Percentiles rank a stretch among this genome's conserved stretches.
Evolutionary conservation across 2,113 vertebrate genomes (phyloP).

Genomic region (Ceyx cyanopectus): DNA sequence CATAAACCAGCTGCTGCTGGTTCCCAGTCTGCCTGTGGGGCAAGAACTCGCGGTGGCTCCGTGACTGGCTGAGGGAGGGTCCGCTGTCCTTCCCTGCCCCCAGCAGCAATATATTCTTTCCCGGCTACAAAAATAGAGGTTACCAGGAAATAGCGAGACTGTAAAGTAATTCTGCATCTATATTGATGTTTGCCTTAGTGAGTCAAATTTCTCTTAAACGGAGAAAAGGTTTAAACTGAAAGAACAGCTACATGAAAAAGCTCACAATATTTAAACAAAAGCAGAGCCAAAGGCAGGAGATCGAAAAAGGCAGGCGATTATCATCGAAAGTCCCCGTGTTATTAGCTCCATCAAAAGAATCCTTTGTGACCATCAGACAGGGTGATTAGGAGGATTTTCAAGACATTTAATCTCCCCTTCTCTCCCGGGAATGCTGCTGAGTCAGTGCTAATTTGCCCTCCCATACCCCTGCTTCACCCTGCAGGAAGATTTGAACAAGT

Average conservation of each 20-base stretch:
- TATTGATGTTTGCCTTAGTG: background rate
- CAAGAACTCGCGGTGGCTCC: background rate
- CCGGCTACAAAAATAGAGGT: background rate
- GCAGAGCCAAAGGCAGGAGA: background rate
- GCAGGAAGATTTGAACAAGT: background rate
- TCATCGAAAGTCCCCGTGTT: background rate
- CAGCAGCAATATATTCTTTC: background rate
- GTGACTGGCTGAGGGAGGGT: background rate
- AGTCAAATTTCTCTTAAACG: background rate
- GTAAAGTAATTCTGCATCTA: background rate
- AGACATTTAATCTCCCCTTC: constrained; percentile 42
- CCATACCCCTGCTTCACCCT: background rate
- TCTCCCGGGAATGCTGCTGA: constrained; percentile 41
- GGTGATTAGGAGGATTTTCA: constrained; percentile 40
- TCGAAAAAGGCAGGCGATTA: background rate
- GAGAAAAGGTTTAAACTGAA: background rate
- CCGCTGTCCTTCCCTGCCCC: background rate
- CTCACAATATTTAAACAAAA: background rate
- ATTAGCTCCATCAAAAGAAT: constrained; percentile 51
- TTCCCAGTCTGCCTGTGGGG: background rate
- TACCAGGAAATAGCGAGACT: background rate
- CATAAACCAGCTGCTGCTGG: background rate
- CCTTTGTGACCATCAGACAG: constrained; percentile 31
- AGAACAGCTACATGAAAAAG: background rate
- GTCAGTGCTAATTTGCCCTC: constrained; percentile 11